phyloP scores from a whole-genome alignment of 2,113 vertebrate genomes.

The Mobula birostris region DNA sequence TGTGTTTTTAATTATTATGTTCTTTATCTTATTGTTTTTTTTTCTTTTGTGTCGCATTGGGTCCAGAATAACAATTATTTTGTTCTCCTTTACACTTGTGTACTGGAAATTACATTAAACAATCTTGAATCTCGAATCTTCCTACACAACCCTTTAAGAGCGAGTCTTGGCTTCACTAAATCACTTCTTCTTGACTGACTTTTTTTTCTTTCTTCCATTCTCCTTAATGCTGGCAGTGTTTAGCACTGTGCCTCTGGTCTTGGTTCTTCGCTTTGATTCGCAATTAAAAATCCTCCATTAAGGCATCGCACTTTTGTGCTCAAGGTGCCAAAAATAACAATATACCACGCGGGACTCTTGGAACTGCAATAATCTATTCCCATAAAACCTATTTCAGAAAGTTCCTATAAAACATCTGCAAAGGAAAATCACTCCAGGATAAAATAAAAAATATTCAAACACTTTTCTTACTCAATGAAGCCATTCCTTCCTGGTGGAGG shows the following conservation, averaged over 20 bases:
- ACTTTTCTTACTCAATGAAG: neutral
- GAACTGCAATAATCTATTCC: neutral
- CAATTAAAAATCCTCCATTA: neutral
- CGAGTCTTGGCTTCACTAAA: neutral
- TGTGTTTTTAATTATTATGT: too few species aligned
- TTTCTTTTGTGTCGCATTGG: too few species aligned
- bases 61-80: too few species aligned
- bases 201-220: neutral
- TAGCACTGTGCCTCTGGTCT: neutral
- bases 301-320: neutral
- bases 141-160: neutral
- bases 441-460: neutral
- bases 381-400: slow-evolving; percentile 25
- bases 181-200: neutral
- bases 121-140: neutral
- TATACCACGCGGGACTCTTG: neutral
- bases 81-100: too few species aligned
- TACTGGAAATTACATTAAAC: too few species aligned
- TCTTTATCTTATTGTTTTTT: too few species aligned
- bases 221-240: too few species aligned
- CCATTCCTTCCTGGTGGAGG: neutral
- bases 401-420: neutral
- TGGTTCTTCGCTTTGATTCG: neutral
- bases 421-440: neutral
- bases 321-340: neutral